These are phyloP conservation scores for Arctopsyche grandis DNA, from an alignment of 1,140 invertebrate species.

Conservation along the genomic window DNA sequence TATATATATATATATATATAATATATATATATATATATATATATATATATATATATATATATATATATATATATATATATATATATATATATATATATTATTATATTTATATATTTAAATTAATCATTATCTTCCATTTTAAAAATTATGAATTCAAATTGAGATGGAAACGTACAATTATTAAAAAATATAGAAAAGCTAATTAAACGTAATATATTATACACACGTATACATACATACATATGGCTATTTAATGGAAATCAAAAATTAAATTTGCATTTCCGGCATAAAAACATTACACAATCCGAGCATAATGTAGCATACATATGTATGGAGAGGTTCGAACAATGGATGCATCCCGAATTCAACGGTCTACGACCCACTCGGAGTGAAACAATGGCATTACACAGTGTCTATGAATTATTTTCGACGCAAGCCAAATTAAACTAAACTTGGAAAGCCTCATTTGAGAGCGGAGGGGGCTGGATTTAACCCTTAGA, in stretches of 20 bases:
- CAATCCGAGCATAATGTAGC: no score
- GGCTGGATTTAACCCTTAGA: background rate
- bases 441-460: conserved; percentile 11
- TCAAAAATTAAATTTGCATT: no score
- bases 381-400: background rate
- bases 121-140: background rate
- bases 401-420: background rate
- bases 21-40: background rate
- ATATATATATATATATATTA: conserved; percentile 19
- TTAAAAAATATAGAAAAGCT: no score
- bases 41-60: conserved; percentile 23
- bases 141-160: background rate
- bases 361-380: no score
- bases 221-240: no score
- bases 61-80: conserved; percentile 22
- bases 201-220: no score
- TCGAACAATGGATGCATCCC: no score
- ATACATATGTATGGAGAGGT: no score
- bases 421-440: background rate
- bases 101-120: conserved; percentile 13
- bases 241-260: no score
- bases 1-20: background rate
- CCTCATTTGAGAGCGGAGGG: background rate
- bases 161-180: no score
- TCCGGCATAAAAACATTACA: no score